Conservation (phyloP, 1,140 invertebrate genomes). For the Oreohelix idahoensis region DNA sequence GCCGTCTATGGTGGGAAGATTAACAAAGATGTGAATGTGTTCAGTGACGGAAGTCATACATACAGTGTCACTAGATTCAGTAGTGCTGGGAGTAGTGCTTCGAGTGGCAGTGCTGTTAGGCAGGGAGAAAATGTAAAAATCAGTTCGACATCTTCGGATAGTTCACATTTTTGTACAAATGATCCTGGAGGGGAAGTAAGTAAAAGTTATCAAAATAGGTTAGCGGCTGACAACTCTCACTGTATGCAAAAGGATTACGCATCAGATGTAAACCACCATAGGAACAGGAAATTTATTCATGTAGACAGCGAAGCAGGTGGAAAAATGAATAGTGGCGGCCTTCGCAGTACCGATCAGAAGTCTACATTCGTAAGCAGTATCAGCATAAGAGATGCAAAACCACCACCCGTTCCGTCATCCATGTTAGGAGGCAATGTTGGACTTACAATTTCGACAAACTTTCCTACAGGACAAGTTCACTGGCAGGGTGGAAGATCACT, state of each 20-base stretch:
- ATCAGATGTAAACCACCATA: neutral
- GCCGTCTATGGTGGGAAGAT: conserved; percentile 9
- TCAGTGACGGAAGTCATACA: conserved; percentile 17
- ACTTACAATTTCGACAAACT: conserved; percentile 12
- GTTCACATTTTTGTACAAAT: neutral
- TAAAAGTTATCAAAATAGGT: neutral
- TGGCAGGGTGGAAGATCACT: conserved; percentile 28
- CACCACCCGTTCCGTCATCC: conserved; percentile 46
- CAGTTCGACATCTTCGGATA: neutral
- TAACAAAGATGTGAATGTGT: conserved; percentile 28
- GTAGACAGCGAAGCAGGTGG: neutral
- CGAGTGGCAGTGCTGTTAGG: no score
- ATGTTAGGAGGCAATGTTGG: conserved; percentile 27
- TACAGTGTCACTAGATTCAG: conserved; percentile 20
- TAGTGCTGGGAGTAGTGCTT: neutral
- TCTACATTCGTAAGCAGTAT: conserved; percentile 34
- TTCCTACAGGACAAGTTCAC: conserved; percentile 19
- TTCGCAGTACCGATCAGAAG: conserved; percentile 25
- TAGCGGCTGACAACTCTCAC: neutral
- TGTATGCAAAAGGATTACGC: neutral
- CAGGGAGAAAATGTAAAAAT: neutral
- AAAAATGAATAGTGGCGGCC: neutral
- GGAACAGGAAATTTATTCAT: neutral
- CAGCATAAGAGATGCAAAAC: conserved; percentile 21
- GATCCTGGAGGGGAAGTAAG: neutral